These are phyloP conservation scores for Acipenser transmontanus DNA, from an alignment of 2,797 vertebrate species.

Conservation along the genomic window DNA sequence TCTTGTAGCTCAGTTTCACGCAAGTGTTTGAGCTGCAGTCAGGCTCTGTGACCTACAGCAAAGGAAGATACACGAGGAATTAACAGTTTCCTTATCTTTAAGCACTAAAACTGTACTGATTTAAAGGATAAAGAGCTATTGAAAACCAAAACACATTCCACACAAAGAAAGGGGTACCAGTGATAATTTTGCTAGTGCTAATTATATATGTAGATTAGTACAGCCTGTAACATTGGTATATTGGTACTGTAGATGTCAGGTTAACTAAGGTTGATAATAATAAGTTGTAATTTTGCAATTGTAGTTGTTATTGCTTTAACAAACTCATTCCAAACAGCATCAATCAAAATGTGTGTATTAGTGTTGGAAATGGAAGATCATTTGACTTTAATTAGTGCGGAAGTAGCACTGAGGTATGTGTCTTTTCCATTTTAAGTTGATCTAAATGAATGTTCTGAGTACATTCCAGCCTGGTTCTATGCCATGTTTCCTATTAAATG, in stretches of 20 bases:
- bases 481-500: constrained; percentile 35
- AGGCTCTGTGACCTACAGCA: no score
- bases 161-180: no score
- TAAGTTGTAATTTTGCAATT: constrained; percentile 18
- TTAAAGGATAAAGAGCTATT: no score
- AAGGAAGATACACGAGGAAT: no score
- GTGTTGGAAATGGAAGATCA: constrained; percentile 24
- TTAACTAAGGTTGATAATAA: constrained; percentile 26
- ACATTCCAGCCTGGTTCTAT: constrained; percentile 29
- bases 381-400: constrained; percentile 47
- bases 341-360: constrained; percentile 14
- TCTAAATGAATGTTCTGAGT: constrained; percentile 37
- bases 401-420: constrained; percentile 42
- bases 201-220: no score
- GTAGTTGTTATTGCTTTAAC: constrained; percentile 16
- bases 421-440: constrained; percentile 36
- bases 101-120: no score
- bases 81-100: no score
- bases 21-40: no score
- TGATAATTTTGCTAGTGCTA: no score
- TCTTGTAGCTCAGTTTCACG: no score
- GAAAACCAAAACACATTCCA: no score
- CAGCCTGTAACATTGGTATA: no score
- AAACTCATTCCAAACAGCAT: constrained; percentile 25
- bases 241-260: constrained; percentile 18